Evolutionary conservation across 2,113 vertebrate species (phyloP).

Genomic region (Tetraodon nigroviridis): DNA sequence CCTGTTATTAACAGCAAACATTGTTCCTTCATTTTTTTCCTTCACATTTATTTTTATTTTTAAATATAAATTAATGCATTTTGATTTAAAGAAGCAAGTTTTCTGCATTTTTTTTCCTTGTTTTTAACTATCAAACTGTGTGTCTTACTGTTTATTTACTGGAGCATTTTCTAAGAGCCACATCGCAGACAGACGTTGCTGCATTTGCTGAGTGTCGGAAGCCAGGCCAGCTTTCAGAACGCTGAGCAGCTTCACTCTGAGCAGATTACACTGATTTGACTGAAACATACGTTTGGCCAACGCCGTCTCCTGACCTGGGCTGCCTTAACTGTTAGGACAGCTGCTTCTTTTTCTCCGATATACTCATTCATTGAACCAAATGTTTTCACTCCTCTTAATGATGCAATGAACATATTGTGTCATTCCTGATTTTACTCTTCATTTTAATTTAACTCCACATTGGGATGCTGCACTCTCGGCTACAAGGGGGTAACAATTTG

Average conservation of each 20-base stretch:
- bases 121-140: conserved; percentile 2
- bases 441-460: conserved; percentile 47
- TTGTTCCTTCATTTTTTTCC: too few relatives aligned
- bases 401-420: conserved; percentile 60
- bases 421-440: conserved; percentile 17
- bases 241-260: background rate
- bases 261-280: conserved; percentile 12
- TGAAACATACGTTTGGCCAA: conserved; percentile 3
- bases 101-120: too few relatives aligned
- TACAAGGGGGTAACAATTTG: conserved; percentile 16
- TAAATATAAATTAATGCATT: too few relatives aligned
- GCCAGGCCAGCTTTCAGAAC: background rate
- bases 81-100: too few relatives aligned
- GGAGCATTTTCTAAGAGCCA: background rate
- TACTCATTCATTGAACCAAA: conserved; percentile 56
- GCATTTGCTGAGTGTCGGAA: background rate
- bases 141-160: background rate
- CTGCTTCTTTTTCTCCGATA: conserved; percentile 17
- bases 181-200: conserved; percentile 5
- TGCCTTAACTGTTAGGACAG: conserved; percentile 8
- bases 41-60: too few relatives aligned
- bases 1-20: too few relatives aligned
- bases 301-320: conserved; percentile 44
- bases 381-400: conserved; percentile 45
- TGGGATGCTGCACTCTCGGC: conserved; percentile 36